A percentile compares a stretch with the other conserved stretches of the same genome.
These are phyloP conservation scores for Urocitellus parryii DNA, from an alignment of 2,113 vertebrate species.

Conservation along the genomic window DNA sequence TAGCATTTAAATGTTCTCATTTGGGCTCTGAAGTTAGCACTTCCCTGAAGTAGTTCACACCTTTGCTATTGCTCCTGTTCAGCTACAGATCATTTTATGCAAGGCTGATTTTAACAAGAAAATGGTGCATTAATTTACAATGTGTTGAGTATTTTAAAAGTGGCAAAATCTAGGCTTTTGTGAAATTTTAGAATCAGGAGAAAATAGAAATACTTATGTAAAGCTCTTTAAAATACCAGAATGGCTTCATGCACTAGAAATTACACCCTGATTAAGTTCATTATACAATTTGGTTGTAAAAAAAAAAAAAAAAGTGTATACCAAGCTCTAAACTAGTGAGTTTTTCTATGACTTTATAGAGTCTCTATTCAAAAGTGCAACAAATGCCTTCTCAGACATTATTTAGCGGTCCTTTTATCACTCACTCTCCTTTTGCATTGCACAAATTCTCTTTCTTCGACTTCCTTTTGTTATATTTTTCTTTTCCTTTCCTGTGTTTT, in stretches of 20 bases:
- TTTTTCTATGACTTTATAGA: not conserved
- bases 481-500: not conserved
- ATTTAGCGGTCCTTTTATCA: not conserved
- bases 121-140: slow-evolving; percentile 80
- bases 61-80: slow-evolving; percentile 79
- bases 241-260: slow-evolving; percentile 57
- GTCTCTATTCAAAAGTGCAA: not conserved
- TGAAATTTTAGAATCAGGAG: slow-evolving; percentile 74
- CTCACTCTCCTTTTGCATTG: not conserved
- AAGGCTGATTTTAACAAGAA: slow-evolving; percentile 83
- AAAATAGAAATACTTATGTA: slow-evolving; percentile 79
- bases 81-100: slow-evolving; percentile 78
- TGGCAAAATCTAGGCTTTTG: slow-evolving; percentile 78
- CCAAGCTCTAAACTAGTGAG: not conserved
- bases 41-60: slow-evolving; percentile 79
- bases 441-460: not conserved
- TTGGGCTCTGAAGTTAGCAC: slow-evolving; percentile 77
- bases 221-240: slow-evolving; percentile 74
- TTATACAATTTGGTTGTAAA: slow-evolving; percentile 60
- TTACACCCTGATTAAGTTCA: slow-evolving; percentile 66
- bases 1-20: slow-evolving; percentile 80
- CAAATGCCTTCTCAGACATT: not conserved
- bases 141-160: slow-evolving; percentile 77
- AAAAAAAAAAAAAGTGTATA: not conserved
- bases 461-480: not conserved